phyloP scores from a whole-genome alignment of 2,888 invertebrate genomes.

The Diogma glabrata region DNA sequence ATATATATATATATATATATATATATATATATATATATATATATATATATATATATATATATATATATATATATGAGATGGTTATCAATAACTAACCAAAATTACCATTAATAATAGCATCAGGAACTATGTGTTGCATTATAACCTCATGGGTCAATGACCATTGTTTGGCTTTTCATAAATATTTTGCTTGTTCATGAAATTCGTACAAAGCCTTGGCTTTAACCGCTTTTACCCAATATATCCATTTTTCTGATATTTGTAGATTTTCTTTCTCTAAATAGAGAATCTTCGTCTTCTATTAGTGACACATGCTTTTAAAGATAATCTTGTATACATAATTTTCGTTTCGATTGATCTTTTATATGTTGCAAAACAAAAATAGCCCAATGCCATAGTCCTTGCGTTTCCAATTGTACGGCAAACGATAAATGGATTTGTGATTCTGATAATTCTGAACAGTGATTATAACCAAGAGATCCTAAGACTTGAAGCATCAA shows the following conservation, averaged over 20 bases:
- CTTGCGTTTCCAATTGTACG: conserved; percentile 68
- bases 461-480: conserved; percentile 52
- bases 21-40: no score
- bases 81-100: no score
- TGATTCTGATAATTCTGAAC: conserved; percentile 44
- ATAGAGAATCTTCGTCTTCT: conserved; percentile 31
- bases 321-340: conserved; percentile 54
- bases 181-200: conserved; percentile 50
- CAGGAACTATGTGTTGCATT: conserved; percentile 61
- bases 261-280: conserved; percentile 46
- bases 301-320: conserved; percentile 53
- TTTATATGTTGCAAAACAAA: conserved; percentile 63
- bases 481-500: conserved; percentile 54
- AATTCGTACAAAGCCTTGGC: conserved; percentile 39
- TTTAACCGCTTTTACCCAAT: conserved; percentile 60
- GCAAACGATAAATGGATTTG: conserved; percentile 61
- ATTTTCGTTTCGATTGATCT: conserved; percentile 46
- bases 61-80: no score
- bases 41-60: no score
- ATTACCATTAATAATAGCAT: conserved; percentile 69
- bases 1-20: no score
- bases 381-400: conserved; percentile 78
- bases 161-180: conserved; percentile 61
- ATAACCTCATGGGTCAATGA: conserved; percentile 64
- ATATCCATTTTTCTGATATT: conserved; percentile 65